These are phyloP conservation scores for Dolichoris vasculosae DNA, from an alignment of 1,140 invertebrate species.

Conservation along the genomic window DNA sequence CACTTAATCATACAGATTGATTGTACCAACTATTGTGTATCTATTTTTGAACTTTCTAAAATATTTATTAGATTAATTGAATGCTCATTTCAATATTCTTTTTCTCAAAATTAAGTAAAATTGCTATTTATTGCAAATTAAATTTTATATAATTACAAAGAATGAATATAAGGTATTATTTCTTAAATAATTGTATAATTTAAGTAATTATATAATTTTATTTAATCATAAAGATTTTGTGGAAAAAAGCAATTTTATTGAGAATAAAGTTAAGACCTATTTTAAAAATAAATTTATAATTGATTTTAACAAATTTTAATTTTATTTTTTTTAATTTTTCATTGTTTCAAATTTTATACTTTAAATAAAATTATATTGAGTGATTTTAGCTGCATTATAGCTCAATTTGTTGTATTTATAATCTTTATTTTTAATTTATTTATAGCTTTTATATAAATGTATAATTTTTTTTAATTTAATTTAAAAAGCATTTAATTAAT, in stretches of 20 bases:
- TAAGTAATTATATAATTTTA: background rate
- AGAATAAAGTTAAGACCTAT: background rate
- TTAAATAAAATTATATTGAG: background rate
- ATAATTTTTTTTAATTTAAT: too few relatives aligned
- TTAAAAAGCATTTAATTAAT: too few relatives aligned
- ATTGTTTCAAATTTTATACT: background rate
- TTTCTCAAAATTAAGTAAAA: background rate
- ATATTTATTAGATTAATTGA: background rate
- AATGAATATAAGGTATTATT: too few relatives aligned
- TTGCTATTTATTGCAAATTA: background rate
- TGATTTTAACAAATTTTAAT: too few relatives aligned
- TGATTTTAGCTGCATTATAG: background rate
- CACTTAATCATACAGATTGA: background rate
- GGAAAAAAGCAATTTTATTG: background rate
- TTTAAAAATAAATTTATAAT: background rate
- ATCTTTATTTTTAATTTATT: background rate
- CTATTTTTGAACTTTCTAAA: constrained; percentile 3
- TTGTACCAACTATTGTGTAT: background rate
- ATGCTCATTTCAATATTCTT: background rate
- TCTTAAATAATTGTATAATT: background rate
- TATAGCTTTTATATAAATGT: too few relatives aligned
- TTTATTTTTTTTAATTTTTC: too few relatives aligned
- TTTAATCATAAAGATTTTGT: background rate
- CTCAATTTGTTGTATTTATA: background rate
- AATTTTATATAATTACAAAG: background rate